Percentiles rank a stretch among this genome's conserved stretches.
phyloP scores from a whole-genome alignment of 2,797 vertebrate genomes.

The Acanthurus lineatus region DNA sequence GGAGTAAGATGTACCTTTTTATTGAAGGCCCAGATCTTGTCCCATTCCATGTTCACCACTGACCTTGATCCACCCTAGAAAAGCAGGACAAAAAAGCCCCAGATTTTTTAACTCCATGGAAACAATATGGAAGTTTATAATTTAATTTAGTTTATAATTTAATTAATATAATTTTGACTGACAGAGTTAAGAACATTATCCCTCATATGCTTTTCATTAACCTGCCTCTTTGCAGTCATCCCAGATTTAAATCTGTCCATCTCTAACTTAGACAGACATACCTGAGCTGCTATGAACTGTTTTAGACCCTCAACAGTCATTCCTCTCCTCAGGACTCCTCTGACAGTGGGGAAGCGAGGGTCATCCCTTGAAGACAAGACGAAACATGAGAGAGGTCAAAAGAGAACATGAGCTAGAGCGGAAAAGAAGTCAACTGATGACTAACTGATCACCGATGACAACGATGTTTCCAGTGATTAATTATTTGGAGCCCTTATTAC shows the following conservation, averaged over 20 bases:
- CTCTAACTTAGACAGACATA: slow-evolving; percentile 53
- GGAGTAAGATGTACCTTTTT: slow-evolving; percentile 91
- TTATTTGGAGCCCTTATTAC: too few relatives aligned
- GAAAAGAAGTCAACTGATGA: too few relatives aligned
- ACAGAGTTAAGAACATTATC: too few relatives aligned
- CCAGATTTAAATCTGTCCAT: too few relatives aligned
- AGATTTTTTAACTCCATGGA: neutral
- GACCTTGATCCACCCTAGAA: slow-evolving; percentile 95
- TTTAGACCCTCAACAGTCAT: slow-evolving; percentile 99
- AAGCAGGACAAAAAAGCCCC: neutral
- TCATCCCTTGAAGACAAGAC: slow-evolving; percentile 89
- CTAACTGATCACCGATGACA: too few relatives aligned
- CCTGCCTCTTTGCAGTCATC: too few relatives aligned
- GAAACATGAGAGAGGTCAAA: slow-evolving; percentile 4
- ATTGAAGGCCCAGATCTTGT: slow-evolving; percentile 99
- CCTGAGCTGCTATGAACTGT: slow-evolving; percentile 98
- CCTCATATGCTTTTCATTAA: too few relatives aligned
- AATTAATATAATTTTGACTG: too few relatives aligned
- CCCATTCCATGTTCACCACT: slow-evolving; percentile 99
- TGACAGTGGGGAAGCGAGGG: slow-evolving; percentile 98
- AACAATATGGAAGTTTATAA: neutral
- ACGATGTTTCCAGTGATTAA: too few relatives aligned
- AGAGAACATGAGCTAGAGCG: neutral
- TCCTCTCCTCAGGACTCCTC: slow-evolving; percentile 96
- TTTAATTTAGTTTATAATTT: neutral